Conservation (phyloP, 2,797 vertebrate genomes). For the Pangasius djambal region DNA sequence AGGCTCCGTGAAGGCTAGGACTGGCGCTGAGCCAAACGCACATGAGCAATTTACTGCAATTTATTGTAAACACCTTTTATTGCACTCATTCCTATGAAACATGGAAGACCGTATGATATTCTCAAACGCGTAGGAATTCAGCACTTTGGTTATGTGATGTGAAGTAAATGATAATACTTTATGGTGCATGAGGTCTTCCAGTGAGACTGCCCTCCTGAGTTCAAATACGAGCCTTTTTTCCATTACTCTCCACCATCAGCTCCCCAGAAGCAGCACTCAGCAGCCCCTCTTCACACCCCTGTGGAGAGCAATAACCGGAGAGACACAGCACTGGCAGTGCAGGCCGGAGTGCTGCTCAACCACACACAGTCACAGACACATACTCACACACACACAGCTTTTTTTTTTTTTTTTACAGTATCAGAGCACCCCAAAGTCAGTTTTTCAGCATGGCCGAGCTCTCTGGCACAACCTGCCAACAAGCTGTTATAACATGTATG, state of each 20-base stretch:
- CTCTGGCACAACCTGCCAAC: conserved; percentile 44
- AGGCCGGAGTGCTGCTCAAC: conserved; percentile 36
- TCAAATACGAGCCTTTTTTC: conserved; percentile 41
- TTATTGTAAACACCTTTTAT: conserved; percentile 37
- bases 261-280: conserved; percentile 53
- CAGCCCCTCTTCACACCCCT: conserved; percentile 56
- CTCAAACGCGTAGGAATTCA: conserved; percentile 21
- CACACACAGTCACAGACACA: conserved; percentile 28
- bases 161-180: conserved; percentile 43
- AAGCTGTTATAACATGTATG: conserved; percentile 45
- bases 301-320: conserved; percentile 48
- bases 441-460: conserved; percentile 33
- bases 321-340: conserved; percentile 35
- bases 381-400: background rate
- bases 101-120: background rate
- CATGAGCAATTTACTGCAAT: conserved; percentile 25
- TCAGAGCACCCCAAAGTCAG: conserved; percentile 28
- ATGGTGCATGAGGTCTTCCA: conserved; percentile 31
- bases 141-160: conserved; percentile 31
- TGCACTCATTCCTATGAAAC: conserved; percentile 23
- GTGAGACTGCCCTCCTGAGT: conserved; percentile 42
- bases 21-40: conserved; percentile 19
- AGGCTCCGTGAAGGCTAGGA: conserved; percentile 14
- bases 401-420: background rate
- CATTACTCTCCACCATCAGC: conserved; percentile 41